Percentiles rank a stretch among this genome's conserved stretches.
Evolutionary conservation across 2,797 vertebrate genomes (phyloP).

Genomic region (Esox masquinongy): DNA sequence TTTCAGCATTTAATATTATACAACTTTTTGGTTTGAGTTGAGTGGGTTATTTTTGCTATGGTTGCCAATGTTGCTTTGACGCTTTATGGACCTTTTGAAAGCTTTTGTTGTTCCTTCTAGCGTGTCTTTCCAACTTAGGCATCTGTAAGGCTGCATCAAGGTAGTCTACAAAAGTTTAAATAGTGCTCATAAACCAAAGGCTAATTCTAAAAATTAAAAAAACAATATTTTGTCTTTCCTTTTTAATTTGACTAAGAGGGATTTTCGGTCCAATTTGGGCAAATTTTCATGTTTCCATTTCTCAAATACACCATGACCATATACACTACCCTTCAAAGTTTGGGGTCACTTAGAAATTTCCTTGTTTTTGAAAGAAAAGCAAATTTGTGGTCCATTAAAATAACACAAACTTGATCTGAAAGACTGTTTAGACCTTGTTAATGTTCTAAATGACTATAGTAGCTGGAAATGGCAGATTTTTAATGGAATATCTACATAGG

Average conservation of each 20-base stretch:
- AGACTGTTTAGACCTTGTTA: not conserved
- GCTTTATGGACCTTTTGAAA: constrained; percentile 1
- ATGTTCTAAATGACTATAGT: no score
- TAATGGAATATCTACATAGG: no score
- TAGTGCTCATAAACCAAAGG: not conserved
- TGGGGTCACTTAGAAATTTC: no score
- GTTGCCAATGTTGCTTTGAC: constrained; percentile 44
- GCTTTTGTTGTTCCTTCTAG: not conserved
- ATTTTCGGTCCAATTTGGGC: not conserved
- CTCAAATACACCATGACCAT: not conserved
- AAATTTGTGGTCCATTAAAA: no score
- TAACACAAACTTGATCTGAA: no score
- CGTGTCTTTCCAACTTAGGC: not conserved
- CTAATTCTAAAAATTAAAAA: not conserved
- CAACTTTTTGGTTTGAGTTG: constrained; percentile 56
- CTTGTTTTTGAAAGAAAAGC: no score
- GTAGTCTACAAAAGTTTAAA: not conserved
- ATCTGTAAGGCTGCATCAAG: not conserved
- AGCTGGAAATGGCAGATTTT: no score
- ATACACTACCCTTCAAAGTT: no score
- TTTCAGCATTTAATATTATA: constrained; percentile 56
- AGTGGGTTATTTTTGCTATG: constrained; percentile 57
- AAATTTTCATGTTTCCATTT: no score
- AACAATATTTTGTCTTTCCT: not conserved
- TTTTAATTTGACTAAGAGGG: not conserved